phyloP scores from a whole-genome alignment of 2,113 vertebrate genomes.

The Pygoscelis adeliae region DNA sequence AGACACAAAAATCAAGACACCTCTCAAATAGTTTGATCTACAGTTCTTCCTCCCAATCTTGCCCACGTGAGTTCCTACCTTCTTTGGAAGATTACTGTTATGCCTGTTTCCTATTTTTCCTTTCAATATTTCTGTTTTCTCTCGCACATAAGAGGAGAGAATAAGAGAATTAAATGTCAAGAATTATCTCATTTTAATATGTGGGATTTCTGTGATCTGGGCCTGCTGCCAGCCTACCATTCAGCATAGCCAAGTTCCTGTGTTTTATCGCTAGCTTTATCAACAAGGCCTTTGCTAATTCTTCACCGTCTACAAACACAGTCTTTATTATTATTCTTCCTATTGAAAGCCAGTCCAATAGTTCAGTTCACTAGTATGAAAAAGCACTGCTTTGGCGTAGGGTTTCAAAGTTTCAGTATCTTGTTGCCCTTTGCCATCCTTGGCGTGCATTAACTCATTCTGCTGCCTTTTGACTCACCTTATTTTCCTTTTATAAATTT shows the following conservation, averaged over 20 bases:
- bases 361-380: background rate
- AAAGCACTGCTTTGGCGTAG: background rate
- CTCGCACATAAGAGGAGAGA: background rate
- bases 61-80: background rate
- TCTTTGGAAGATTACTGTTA: background rate
- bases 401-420: background rate
- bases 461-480: background rate
- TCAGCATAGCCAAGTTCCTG: background rate
- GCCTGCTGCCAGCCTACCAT: constrained; percentile 6
- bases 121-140: constrained; percentile 34
- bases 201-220: background rate
- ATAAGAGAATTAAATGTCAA: constrained; percentile 19
- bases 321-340: background rate
- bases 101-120: background rate
- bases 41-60: background rate
- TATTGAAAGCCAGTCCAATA: background rate
- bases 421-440: background rate
- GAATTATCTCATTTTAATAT: constrained; percentile 2
- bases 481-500: background rate
- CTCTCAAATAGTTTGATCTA: background rate
- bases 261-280: background rate
- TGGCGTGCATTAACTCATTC: background rate
- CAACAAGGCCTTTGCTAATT: background rate
- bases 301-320: background rate
- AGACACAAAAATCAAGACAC: background rate